A percentile compares a stretch with the other conserved stretches of the same genome.
phyloP scores from a whole-genome alignment of 64 coral and sea anemone species.

The Actinia tenebrosa region DNA sequence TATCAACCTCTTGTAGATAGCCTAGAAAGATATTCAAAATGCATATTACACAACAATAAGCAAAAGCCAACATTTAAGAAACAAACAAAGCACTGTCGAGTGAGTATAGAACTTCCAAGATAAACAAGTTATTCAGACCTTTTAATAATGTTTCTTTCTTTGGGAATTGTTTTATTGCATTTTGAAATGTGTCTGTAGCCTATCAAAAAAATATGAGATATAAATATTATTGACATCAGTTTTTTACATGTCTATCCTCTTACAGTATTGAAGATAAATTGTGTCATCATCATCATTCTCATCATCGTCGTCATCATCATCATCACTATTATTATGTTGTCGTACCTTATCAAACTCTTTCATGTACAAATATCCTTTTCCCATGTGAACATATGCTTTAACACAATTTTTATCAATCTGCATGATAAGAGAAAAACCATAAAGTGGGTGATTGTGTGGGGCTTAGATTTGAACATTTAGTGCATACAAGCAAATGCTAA shows the following conservation, averaged over 20 bases:
- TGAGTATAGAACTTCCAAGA: neutral
- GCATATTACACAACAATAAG: neutral
- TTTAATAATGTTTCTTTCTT: conserved; percentile 1
- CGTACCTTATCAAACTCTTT: conserved; percentile 21
- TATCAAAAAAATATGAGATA: neutral
- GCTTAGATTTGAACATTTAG: no score
- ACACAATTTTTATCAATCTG: conserved; percentile 5
- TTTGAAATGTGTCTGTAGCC: neutral
- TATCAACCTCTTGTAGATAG: conserved; percentile 5
- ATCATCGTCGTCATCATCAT: no score
- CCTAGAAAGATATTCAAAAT: neutral
- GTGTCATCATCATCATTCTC: no score
- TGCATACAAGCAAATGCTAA: no score
- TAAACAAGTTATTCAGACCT: neutral
- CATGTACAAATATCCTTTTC: neutral
- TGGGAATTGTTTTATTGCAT: conserved; percentile 14
- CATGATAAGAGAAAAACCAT: neutral
- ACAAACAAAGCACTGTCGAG: neutral
- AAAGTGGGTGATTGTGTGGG: no score
- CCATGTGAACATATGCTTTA: conserved; percentile 14
- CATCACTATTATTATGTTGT: no score
- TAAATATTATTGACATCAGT: no score
- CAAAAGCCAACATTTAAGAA: neutral
- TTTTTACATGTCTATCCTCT: no score
- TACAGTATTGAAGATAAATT: no score